phyloP scores from a whole-genome alignment of 2,113 vertebrate species.

The Phycodurus eques region DNA sequence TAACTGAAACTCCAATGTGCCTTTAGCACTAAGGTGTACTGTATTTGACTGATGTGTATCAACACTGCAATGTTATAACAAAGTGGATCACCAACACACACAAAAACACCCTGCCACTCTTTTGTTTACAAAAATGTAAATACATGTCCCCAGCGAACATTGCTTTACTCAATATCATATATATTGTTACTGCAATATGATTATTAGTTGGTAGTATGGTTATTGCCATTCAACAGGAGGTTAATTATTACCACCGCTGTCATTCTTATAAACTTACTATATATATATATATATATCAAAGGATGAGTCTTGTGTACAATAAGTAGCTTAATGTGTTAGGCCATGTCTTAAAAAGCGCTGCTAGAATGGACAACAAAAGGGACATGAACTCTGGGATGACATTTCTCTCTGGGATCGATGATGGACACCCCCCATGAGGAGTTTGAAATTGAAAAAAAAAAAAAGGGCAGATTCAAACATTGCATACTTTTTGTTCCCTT shows the following conservation, averaged over 20 bases:
- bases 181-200: constrained; percentile 70
- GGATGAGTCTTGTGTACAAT: constrained; percentile 56
- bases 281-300: constrained; percentile 57
- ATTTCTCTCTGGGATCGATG: constrained; percentile 50
- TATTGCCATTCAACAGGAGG: constrained; percentile 59
- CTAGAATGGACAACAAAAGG: constrained; percentile 56
- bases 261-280: constrained; percentile 59
- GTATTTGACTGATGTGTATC: constrained; percentile 38
- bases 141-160: constrained; percentile 68
- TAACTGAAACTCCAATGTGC: constrained; percentile 59
- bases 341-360: constrained; percentile 66
- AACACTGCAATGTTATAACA: constrained; percentile 59
- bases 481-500: constrained; percentile 31
- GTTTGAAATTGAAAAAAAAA: constrained; percentile 1
- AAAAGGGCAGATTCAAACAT: constrained; percentile 31
- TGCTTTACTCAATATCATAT: constrained; percentile 70
- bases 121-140: constrained; percentile 72
- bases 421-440: constrained; percentile 34
- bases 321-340: constrained; percentile 40
- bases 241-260: constrained; percentile 56
- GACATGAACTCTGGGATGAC: constrained; percentile 58
- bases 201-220: constrained; percentile 58
- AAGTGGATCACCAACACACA: constrained; percentile 71
- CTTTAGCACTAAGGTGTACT: constrained; percentile 49
- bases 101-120: constrained; percentile 56